phyloP scores from a whole-genome alignment of 2,888 invertebrate genomes.

The Oxyscelio sp. region DNA sequence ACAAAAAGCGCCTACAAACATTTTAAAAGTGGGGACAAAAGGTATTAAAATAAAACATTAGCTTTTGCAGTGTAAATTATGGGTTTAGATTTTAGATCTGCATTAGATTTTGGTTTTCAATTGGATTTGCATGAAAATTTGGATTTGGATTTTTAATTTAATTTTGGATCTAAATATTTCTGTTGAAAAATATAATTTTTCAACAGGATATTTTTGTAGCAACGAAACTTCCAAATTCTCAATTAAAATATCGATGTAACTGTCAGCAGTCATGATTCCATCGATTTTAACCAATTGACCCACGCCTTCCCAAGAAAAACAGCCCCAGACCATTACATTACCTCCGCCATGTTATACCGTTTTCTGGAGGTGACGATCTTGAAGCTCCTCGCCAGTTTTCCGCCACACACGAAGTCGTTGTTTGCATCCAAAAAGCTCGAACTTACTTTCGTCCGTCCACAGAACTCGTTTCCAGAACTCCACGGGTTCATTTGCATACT shows the following conservation, averaged over 20 bases:
- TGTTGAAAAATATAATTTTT: conserved; percentile 30
- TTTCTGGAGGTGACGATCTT: conserved; percentile 22
- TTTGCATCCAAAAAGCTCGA: conserved; percentile 37
- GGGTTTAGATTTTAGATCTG: too few species aligned
- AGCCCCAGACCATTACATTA: conserved; percentile 16
- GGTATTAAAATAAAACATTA: too few species aligned
- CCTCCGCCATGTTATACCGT: conserved; percentile 37
- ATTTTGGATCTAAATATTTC: too few species aligned
- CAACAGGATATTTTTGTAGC: conserved; percentile 2
- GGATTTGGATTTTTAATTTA: too few species aligned
- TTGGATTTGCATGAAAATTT: too few species aligned
- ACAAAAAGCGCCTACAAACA: too few species aligned
- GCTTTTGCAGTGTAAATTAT: too few species aligned
- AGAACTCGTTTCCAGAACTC: conserved; percentile 30
- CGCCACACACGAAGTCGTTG: conserved; percentile 36
- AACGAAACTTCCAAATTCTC: conserved; percentile 28
- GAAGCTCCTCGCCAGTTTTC: conserved; percentile 22
- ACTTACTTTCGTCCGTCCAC: conserved; percentile 42
- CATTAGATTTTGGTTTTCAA: too few species aligned
- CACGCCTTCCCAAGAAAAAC: conserved; percentile 20
- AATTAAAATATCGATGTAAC: conserved; percentile 39
- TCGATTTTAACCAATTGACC: conserved; percentile 21
- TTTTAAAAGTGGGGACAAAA: too few species aligned
- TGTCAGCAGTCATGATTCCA: conserved; percentile 22
- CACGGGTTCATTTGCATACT: conserved; percentile 25